These are phyloP conservation scores for Drosophila pseudoananassae DNA, from an alignment of 1,140 invertebrate species.

Conservation along the genomic window DNA sequence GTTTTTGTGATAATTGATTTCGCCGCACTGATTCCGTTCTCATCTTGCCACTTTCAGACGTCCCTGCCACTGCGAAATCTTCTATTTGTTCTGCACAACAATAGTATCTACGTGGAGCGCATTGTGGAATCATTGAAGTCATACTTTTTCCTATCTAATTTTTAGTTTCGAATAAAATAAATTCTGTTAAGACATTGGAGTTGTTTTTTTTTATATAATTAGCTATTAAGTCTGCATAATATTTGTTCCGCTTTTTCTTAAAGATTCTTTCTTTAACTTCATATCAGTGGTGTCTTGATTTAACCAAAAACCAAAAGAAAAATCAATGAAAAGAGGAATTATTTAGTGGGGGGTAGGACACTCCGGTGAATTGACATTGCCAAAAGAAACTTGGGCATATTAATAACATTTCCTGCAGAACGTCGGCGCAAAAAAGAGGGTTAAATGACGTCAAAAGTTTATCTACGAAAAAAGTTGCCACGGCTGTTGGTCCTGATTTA, in stretches of 20 bases:
- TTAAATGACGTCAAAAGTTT: conserved; percentile 80
- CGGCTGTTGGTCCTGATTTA: conserved; percentile 67
- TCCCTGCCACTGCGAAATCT: conserved; percentile 62
- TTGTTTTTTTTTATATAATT: conserved; percentile 1
- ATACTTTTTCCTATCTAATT: conserved; percentile 69
- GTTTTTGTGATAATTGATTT: conserved; percentile 44
- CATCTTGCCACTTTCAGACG: conserved; percentile 57
- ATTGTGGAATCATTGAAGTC: conserved; percentile 76
- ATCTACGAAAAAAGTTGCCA: conserved; percentile 63
- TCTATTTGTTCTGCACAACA: conserved; percentile 63
- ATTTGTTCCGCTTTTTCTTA: too few relatives aligned
- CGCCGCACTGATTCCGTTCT: conserved; percentile 32
- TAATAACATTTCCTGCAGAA: conserved; percentile 16
- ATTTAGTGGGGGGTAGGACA: conserved; percentile 29
- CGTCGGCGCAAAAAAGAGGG: conserved; percentile 58
- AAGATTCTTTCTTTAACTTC: neutral
- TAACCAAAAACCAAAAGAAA: conserved; percentile 16
- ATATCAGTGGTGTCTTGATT: conserved; percentile 5
- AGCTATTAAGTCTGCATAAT: too few relatives aligned
- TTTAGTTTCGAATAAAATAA: conserved; percentile 8
- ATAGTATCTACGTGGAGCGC: conserved; percentile 62
- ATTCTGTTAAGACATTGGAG: neutral
- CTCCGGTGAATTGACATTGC: conserved; percentile 43
- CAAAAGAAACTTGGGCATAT: conserved; percentile 48
- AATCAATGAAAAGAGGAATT: conserved; percentile 35